Conservation (phyloP, 2,113 vertebrate genomes). For the Lipophrys pholis region DNA sequence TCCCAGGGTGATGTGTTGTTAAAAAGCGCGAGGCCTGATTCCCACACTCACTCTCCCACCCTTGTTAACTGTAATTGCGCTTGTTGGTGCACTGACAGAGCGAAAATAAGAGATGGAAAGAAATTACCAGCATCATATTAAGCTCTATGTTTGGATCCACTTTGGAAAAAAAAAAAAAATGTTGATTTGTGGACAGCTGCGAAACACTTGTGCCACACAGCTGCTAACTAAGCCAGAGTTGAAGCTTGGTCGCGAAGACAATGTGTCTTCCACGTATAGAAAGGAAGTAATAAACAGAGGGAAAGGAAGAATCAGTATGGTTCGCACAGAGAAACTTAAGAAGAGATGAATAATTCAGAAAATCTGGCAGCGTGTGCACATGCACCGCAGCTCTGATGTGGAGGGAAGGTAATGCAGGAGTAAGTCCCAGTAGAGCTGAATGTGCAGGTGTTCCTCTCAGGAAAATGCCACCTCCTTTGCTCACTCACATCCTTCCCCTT, state of each 20-base stretch:
- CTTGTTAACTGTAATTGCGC: slow-evolving; percentile 84
- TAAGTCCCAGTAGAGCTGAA: slow-evolving; percentile 96
- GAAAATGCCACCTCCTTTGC: slow-evolving; percentile 87
- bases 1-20: slow-evolving; percentile 80
- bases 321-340: slow-evolving; percentile 74
- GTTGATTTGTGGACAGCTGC: slow-evolving; percentile 31
- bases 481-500: slow-evolving; percentile 71
- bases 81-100: slow-evolving; percentile 77
- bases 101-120: slow-evolving; percentile 63
- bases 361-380: slow-evolving; percentile 74
- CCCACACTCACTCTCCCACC: slow-evolving; percentile 62
- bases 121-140: slow-evolving; percentile 46
- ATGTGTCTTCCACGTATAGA: slow-evolving; percentile 44
- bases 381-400: slow-evolving; percentile 87
- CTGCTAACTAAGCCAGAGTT: slow-evolving; percentile 12
- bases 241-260: not conserved
- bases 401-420: slow-evolving; percentile 88
- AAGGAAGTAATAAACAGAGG: slow-evolving; percentile 38
- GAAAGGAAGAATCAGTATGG: slow-evolving; percentile 38
- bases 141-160: slow-evolving; percentile 38
- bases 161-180: slow-evolving; percentile 25
- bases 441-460: slow-evolving; percentile 92
- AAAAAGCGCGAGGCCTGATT: slow-evolving; percentile 70
- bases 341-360: slow-evolving; percentile 98
- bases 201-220: not conserved